Percentiles rank a stretch among this genome's conserved stretches.
Conservation (phyloP, 2,888 invertebrate genomes). For the Orchestes rusci region DNA sequence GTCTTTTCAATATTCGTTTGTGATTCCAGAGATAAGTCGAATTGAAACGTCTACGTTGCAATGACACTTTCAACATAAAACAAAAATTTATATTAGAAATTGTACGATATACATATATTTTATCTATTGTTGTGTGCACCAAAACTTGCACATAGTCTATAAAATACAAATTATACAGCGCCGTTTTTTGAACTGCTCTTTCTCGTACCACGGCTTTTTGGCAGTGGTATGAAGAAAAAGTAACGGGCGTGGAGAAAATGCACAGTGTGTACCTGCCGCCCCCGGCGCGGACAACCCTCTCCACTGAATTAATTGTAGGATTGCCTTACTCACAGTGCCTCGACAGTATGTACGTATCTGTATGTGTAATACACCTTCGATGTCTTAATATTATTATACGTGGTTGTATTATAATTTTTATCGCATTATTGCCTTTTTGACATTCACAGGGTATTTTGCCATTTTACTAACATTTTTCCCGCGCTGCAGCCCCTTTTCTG, state of each 20-base stretch:
- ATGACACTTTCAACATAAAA: slow-evolving; percentile 40
- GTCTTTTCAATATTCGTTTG: slow-evolving; percentile 44
- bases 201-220: not conserved
- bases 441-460: slow-evolving; percentile 39
- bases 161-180: slow-evolving; percentile 28
- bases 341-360: slow-evolving; percentile 45
- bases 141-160: slow-evolving; percentile 46
- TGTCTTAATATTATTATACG: slow-evolving; percentile 37
- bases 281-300: slow-evolving; percentile 44
- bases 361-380: slow-evolving; percentile 43
- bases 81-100: slow-evolving; percentile 37
- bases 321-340: slow-evolving; percentile 83
- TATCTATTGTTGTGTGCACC: slow-evolving; percentile 47
- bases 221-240: not conserved
- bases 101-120: slow-evolving; percentile 43
- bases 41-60: slow-evolving; percentile 40
- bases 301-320: slow-evolving; percentile 66
- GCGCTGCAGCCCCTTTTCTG: slow-evolving; percentile 37
- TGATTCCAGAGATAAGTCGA: slow-evolving; percentile 42
- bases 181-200: slow-evolving; percentile 1
- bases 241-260: slow-evolving; percentile 10
- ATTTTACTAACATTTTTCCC: slow-evolving; percentile 34
- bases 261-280: slow-evolving; percentile 35
- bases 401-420: slow-evolving; percentile 33
- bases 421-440: slow-evolving; percentile 26